phyloP scores from a whole-genome alignment of 2,888 invertebrate species.

The Argyresthia goedartella region DNA sequence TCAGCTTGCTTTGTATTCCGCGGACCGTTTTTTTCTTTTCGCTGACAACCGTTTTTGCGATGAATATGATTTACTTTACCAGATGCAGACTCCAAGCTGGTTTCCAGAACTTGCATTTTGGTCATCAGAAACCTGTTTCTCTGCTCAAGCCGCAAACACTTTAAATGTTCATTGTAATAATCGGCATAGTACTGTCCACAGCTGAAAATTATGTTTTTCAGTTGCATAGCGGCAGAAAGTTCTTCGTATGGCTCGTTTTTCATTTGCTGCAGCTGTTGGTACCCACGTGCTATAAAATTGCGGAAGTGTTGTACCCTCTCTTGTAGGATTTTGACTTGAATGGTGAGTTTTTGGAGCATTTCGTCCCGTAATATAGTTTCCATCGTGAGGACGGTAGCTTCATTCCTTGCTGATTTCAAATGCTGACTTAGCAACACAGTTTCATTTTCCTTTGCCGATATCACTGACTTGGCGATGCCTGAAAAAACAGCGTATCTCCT shows the following conservation, averaged over 20 bases:
- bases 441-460: constrained; percentile 30
- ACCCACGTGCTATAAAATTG: constrained; percentile 32
- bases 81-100: constrained; percentile 20
- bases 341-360: constrained; percentile 18
- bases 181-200: constrained; percentile 39
- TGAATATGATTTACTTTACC: no score
- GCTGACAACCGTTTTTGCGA: not conserved
- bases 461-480: constrained; percentile 33
- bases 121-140: constrained; percentile 32
- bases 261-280: constrained; percentile 29
- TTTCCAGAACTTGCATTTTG: constrained; percentile 33
- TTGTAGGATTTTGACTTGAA: constrained; percentile 23
- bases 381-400: constrained; percentile 24
- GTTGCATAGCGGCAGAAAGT: constrained; percentile 20
- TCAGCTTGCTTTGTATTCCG: constrained; percentile 15
- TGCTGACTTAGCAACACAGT: constrained; percentile 20
- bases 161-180: constrained; percentile 26
- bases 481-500: constrained; percentile 17
- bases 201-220: constrained; percentile 31
- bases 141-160: constrained; percentile 26
- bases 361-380: constrained; percentile 19
- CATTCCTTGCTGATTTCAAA: constrained; percentile 22
- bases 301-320: constrained; percentile 24
- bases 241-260: constrained; percentile 20
- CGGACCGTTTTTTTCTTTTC: not conserved